Base-by-base conservation (phyloP, 1,140 invertebrate species). In the Solenopsis fugax region DNA sequence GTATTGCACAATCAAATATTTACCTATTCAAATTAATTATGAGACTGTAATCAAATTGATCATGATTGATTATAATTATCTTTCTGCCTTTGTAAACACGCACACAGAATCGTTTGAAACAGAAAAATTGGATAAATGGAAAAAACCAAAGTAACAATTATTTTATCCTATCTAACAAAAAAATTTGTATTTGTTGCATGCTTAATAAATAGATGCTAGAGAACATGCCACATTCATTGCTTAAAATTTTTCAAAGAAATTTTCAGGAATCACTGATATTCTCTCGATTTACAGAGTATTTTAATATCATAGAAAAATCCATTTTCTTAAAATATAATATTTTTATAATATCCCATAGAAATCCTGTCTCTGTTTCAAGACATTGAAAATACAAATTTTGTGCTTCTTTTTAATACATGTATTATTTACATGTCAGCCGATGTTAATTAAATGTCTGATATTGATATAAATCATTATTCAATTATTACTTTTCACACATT, bases 11-110 rank as follows among this genome's bases (percentile, higher is more conserved):
- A 78, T 78, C 12, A 48, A 65, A 78, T 65, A 65, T 78, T 77
- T 64, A 77, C 37, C 18, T 34, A 16, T 77, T 78, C 64, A 78
- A 65, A 65, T 78, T 78, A 65, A 78, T 78, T 65, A 34, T 18
- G 2, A 34, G 0, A 45, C 24, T 62, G 10, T 48, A 62, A 41
- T 29, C 12, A 48, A 78, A 48, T 64, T 65, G 24, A 12, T 64
- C 24, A 50, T 9, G 24, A 50, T 65, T 6, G 12, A 65, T 78
- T 50, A 65, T 37, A 77, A 50, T 50, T 64, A 21, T 64, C 9
- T 1, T 34, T 48, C 3, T 0, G 12, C 10, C 4, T 65, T 62
- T 64, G 6, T 34, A 65, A 78, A 78, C 18, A 76, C 21, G 1
- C 10, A 76, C 21, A 0, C 10, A 50, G 21, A 50, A 65, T n/a